Evolutionary conservation across 2,797 vertebrate species (phyloP), one percentile per base, ranked within the genome.

Genomic region (Rhynchotus rufescens): DNA sequence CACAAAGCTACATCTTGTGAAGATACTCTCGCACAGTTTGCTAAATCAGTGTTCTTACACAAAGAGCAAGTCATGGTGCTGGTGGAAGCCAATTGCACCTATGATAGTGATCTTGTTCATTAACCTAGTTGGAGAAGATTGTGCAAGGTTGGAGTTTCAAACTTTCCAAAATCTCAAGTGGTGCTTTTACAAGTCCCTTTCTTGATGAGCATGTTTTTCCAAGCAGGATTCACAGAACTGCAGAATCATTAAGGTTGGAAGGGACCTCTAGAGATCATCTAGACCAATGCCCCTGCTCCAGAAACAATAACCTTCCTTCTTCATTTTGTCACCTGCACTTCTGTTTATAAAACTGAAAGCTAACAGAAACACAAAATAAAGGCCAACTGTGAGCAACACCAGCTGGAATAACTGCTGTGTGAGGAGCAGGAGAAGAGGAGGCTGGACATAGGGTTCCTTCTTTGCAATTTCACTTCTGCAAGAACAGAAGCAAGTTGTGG

Each of bases 341-440:
- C 28, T 93, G 71, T 91, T 92, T 90, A 90, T 80, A 90, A 92
- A 96, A 95, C 65, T 32, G 69, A 92, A 86, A 32, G 45, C 69
- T 83, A 57, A 76, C 3, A 60, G 62, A 90, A 93, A 83, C 45
- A 57, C 64, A 68, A 95, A 92, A 86, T 89, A 93, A 78, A 71
- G 36, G 56, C n/a, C 57, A 91, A 75, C 67, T 92, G 87, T 21
- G 32, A n/a, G 9, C 7, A 72, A 34, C 68, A 67, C 15, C 15
- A 62, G 28, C 15, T 76, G 49, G 30, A 88, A 52, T 92, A 77
- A 64, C 11, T 60, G 10, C 61, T 16, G 25, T 77, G 13, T 57
- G 40, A 86, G 36, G 60, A 88, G n/a, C 22, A 72, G 14, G 51
- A 51, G 74, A 76, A 38, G 22, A 81, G 15, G 8, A 8, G 5